phyloP scores from a whole-genome alignment of 2,888 invertebrate species.

The Hyppa rectilinea region DNA sequence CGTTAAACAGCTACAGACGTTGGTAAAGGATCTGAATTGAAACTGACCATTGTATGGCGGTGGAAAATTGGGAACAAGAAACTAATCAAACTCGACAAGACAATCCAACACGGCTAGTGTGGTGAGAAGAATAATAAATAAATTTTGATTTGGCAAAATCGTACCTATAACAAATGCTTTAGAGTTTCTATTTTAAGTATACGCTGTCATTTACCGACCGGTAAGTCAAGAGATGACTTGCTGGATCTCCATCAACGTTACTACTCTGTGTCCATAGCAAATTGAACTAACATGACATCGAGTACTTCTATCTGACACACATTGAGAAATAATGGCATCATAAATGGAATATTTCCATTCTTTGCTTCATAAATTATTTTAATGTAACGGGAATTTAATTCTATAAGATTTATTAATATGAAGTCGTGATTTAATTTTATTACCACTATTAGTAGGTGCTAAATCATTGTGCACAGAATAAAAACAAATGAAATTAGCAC shows the following conservation, averaged over 20 bases:
- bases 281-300: constrained; percentile 55
- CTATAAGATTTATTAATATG: constrained; percentile 51
- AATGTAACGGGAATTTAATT: constrained; percentile 59
- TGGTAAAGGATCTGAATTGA: not conserved
- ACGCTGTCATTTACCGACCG: not conserved
- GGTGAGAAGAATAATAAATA: not conserved
- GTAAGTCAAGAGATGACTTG: too few species aligned
- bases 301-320: constrained; percentile 71
- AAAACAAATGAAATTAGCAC: constrained; percentile 19
- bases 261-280: constrained; percentile 34
- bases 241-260: not conserved
- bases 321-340: constrained; percentile 41
- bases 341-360: constrained; percentile 52
- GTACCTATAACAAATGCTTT: not conserved
- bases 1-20: not conserved
- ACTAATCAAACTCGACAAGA: not conserved
- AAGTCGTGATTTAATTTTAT: constrained; percentile 23
- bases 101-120: not conserved
- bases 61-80: not conserved
- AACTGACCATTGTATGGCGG: not conserved
- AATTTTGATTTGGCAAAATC: not conserved
- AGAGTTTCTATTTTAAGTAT: not conserved
- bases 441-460: constrained; percentile 28
- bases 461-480: constrained; percentile 25
- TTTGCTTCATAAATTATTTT: constrained; percentile 59